Base-by-base conservation (phyloP, 2,113 vertebrate species). In the Anseranas semipalmata region DNA sequence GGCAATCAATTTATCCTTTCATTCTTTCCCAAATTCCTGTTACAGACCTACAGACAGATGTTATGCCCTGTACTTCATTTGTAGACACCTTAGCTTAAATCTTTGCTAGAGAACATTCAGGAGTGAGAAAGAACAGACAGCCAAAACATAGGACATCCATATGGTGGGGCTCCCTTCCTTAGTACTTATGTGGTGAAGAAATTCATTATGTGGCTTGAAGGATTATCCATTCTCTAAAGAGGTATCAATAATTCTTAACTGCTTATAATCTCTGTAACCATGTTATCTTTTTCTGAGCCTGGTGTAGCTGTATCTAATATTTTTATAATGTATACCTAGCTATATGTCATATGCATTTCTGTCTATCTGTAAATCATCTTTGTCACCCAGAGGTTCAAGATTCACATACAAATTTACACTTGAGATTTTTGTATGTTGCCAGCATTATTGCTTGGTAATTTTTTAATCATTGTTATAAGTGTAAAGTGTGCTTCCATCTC, bases 291-390 rank as follows among this genome's bases (percentile, higher is more conserved):
- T 79, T 45, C 28, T 53, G 35, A 62, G 27, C 7, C 2, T 50
- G 15, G 17, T 41, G 33, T 41, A n/a, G 33, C 43, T 55, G 8
- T 20, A 43, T 10, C 12, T 50, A 33, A 15, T 72, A 17, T 22
- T 22, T 53, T 71, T 48, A 43, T 48, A 21, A 18, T 13, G 2
- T 33, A 4, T 33, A 7, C 32, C 1, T 43, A 32, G 33, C 55
- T 55, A 4, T 53, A 70, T 45, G 9, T 55, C 32, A 8, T 20
- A 15, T 6, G 6, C 2, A 20, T 17, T 62, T 73, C 35, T 76
- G 11, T 35, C 56, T 43, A 1, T 28, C 1, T 0, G 2, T 33
- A 63, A 63, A 53, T 32, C 32, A 10, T 15, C 15, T 37, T 41
- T 62, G 27, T 50, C 65, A 67, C 58, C 16, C 41, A 28, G 37